phyloP scores from a whole-genome alignment of 2,113 vertebrate genomes.

The Mobula birostris region DNA sequence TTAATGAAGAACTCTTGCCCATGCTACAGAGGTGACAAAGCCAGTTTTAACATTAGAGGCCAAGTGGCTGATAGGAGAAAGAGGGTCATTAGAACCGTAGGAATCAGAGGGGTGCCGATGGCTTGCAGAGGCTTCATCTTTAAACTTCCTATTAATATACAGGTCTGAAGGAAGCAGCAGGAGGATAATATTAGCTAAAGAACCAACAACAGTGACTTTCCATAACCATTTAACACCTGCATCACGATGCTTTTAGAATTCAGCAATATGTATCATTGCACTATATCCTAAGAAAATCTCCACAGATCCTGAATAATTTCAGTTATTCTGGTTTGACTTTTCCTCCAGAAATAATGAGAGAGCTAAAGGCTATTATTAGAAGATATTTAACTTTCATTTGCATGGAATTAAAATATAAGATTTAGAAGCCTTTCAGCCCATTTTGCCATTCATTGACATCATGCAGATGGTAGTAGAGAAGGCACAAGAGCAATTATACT shows the following conservation, averaged over 20 bases:
- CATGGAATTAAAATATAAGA: neutral
- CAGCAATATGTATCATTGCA: neutral
- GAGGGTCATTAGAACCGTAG: neutral
- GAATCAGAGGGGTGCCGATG: neutral
- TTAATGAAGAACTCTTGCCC: neutral
- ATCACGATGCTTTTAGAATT: neutral
- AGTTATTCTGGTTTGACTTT: constrained; percentile 1
- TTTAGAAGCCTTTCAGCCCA: too few species aligned
- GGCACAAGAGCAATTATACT: too few species aligned
- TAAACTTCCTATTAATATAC: neutral
- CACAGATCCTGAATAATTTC: neutral
- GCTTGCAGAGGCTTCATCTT: neutral
- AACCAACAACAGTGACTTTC: neutral
- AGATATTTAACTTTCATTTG: neutral
- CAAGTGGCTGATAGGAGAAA: neutral
- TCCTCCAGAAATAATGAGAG: neutral
- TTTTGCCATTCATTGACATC: too few species aligned
- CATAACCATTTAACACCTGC: neutral
- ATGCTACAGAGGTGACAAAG: neutral
- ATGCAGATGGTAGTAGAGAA: too few species aligned
- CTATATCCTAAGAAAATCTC: neutral
- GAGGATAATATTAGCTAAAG: neutral
- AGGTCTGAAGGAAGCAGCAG: neutral
- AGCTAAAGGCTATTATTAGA: neutral
- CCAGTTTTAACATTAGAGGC: neutral